phyloP scores from a whole-genome alignment of 2,888 invertebrate genomes.

The Apoda limacodes region DNA sequence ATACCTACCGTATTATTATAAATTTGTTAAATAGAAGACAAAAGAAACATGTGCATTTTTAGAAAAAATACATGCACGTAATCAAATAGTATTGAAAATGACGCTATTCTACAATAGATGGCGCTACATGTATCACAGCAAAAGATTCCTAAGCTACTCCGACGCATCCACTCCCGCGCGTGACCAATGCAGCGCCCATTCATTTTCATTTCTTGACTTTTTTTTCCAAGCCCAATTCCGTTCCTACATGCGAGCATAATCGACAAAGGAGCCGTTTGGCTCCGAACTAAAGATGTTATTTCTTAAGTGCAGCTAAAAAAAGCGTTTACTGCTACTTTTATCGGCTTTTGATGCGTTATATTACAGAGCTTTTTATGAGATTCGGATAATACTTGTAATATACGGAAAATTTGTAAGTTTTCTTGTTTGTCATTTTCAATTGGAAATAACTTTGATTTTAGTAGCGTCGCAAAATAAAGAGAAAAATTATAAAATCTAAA shows the following conservation, averaged over 20 bases:
- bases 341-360: slow-evolving; percentile 30
- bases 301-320: slow-evolving; percentile 24
- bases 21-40: too few species aligned
- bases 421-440: too few species aligned
- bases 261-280: slow-evolving; percentile 47
- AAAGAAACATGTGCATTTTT: too few species aligned
- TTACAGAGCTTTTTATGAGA: slow-evolving; percentile 15
- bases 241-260: slow-evolving; percentile 55
- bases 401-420: too few species aligned
- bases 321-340: slow-evolving; percentile 36
- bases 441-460: too few species aligned
- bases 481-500: too few species aligned
- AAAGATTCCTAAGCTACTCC: slow-evolving; percentile 7
- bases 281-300: slow-evolving; percentile 41
- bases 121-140: slow-evolving; percentile 23
- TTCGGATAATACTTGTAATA: too few species aligned
- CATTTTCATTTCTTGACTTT: slow-evolving; percentile 31
- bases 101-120: slow-evolving; percentile 28
- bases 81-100: too few species aligned
- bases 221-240: slow-evolving; percentile 47
- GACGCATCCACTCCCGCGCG: slow-evolving; percentile 23
- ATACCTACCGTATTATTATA: too few species aligned
- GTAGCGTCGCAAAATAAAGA: too few species aligned
- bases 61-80: too few species aligned
- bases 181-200: slow-evolving; percentile 30